Percentiles rank a stretch among this genome's conserved stretches.
Conservation (phyloP, 1,140 invertebrate species). For the Ostrea denselamellosa region DNA sequence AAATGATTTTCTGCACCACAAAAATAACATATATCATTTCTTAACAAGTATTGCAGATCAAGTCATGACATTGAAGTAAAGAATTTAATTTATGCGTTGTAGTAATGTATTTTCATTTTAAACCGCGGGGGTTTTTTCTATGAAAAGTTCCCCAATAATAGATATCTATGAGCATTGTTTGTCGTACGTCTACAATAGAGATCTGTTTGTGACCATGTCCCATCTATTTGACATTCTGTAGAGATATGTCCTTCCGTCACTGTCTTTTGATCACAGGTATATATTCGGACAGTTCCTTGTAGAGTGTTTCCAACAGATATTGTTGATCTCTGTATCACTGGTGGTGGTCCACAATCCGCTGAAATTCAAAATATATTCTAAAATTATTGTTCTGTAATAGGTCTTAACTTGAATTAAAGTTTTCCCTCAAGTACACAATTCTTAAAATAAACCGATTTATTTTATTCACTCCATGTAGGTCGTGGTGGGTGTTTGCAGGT, state of each 20-base stretch:
- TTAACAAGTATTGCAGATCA: no score
- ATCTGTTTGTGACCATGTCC: constrained; percentile 25
- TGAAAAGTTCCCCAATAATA: neutral
- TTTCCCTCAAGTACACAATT: no score
- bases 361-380: neutral
- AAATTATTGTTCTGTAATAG: no score
- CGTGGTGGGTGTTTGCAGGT: no score
- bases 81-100: no score
- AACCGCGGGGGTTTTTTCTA: neutral
- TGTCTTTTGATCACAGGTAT: constrained; percentile 21
- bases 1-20: no score
- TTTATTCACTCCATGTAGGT: no score
- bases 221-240: constrained; percentile 5
- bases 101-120: no score
- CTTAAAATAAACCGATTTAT: no score
- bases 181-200: constrained; percentile 41
- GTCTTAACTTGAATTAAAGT: no score
- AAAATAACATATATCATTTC: no score
- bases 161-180: neutral
- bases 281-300: neutral
- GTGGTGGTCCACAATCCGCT: constrained; percentile 37
- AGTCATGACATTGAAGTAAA: no score
- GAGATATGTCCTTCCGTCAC: constrained; percentile 25
- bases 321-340: neutral
- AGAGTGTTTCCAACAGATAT: neutral